These are phyloP conservation scores for Charaxes varanes DNA, from an alignment of 1,140 invertebrate genomes.

Conservation along the genomic window DNA sequence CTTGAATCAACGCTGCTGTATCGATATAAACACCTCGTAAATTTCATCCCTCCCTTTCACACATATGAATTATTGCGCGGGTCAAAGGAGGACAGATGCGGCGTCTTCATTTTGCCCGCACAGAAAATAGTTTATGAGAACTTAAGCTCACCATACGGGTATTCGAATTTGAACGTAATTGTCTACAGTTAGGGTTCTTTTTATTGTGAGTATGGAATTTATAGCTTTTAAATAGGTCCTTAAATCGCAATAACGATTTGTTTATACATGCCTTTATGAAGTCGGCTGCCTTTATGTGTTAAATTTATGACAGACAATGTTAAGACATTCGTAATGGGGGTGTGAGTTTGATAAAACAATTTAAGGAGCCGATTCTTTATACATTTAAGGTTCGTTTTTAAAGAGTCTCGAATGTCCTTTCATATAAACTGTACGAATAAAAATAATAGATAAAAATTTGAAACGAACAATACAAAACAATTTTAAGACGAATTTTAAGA, in stretches of 20 bases:
- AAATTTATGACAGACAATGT: slow-evolving; percentile 45
- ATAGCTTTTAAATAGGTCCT: slow-evolving; percentile 73
- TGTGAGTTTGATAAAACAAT: slow-evolving; percentile 15
- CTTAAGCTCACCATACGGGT: slow-evolving; percentile 36
- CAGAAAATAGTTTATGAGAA: slow-evolving; percentile 69
- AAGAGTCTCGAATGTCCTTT: too few relatives aligned
- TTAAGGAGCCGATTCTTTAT: slow-evolving; percentile 2
- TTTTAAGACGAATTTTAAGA: too few relatives aligned
- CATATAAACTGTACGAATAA: too few relatives aligned
- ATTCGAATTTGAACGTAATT: too few relatives aligned
- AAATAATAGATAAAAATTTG: neutral
- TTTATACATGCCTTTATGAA: slow-evolving; percentile 52
- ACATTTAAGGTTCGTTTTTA: neutral
- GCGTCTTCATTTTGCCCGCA: slow-evolving; percentile 52
- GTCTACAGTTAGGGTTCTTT: slow-evolving; percentile 21
- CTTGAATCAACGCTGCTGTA: slow-evolving; percentile 68
- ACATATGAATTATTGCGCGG: slow-evolving; percentile 16
- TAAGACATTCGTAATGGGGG: slow-evolving; percentile 24
- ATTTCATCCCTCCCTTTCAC: slow-evolving; percentile 46
- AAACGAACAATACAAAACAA: too few relatives aligned
- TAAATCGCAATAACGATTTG: slow-evolving; percentile 75
- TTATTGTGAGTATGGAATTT: slow-evolving; percentile 37
- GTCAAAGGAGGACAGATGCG: slow-evolving; percentile 30
- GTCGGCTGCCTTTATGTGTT: slow-evolving; percentile 43
- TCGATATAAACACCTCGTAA: slow-evolving; percentile 70